Evolutionary conservation across 2,888 invertebrate species (phyloP), one percentile per base, ranked within the genome.

Genomic region (Caenorhabditis sp.): DNA sequence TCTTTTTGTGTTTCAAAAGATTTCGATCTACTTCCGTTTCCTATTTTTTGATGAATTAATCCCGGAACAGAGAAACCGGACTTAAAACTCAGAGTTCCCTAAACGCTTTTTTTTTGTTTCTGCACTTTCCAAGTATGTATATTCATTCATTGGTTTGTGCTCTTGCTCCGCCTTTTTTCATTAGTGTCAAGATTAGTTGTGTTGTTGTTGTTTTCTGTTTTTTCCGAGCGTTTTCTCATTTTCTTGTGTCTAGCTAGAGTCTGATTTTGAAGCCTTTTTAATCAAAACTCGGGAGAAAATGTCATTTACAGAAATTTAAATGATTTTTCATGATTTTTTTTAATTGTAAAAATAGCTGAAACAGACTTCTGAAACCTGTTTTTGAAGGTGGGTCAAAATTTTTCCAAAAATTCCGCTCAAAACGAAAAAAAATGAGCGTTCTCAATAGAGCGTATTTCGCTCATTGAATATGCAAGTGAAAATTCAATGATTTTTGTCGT

Each of bases 131-230:
- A 10, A 36, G 10, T 36, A 36, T 36, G 10, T 8, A 36, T 36
- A 36, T 5, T 8, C 10, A 36, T 36, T 36, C 10, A 36, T 36
- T 36, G 36, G 17, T 43, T 43, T 43, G 7, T 43, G 7, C 3
- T 14, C 10, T 5, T 43, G 43, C 14, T 43, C 43, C 43, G 43
- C 43, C 43, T 43, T 43, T 43, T 43, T 43, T 43, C 43, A 43
- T 43, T 43, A 43, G 43, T 43, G 43, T 43, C 43, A 43, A 43
- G 43, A 43, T 43, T 43, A 43, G 43, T 43, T 43, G 43, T 43
- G 5, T 43, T 43, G 2, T 43, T 43, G n/a, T 43, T 43, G 5
- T 43, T 14, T 14, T 43, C 17, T 43, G 2, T 43, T 43, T 43
- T 14, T 43, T 43, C 43, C 14, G 12, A 17, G 43, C 43, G 12